These are phyloP conservation scores for Perodicticus potto DNA, from an alignment of 2,797 vertebrate species.

Conservation along the genomic window DNA sequence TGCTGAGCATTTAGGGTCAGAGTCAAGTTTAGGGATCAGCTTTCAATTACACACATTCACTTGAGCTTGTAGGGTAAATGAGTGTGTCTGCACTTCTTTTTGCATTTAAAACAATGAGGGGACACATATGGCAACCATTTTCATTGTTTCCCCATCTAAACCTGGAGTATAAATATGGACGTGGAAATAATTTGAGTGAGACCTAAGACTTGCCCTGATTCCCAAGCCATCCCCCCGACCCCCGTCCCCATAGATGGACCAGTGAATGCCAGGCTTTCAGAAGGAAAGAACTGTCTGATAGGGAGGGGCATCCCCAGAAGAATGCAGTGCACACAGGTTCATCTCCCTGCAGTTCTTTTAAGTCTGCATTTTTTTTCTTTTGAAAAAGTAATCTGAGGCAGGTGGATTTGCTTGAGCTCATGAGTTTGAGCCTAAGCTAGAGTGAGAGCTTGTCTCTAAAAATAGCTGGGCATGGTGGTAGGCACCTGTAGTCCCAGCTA, in stretches of 20 bases:
- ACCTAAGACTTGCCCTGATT: background rate
- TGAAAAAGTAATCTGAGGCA: background rate
- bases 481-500: too few species aligned
- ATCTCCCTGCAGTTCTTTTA: background rate
- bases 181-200: constrained; percentile 50
- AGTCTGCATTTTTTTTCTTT: constrained; percentile 19
- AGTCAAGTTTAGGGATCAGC: constrained; percentile 39
- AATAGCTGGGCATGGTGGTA: too few species aligned
- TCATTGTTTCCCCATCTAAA: constrained; percentile 28
- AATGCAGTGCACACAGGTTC: background rate
- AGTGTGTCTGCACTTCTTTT: background rate
- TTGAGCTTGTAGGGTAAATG: too few species aligned
- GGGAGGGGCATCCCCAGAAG: background rate
- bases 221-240: background rate
- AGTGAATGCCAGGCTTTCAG: background rate
- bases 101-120: constrained; percentile 33
- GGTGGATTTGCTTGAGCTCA: background rate
- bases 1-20: constrained; percentile 28
- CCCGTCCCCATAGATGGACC: background rate
- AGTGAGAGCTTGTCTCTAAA: too few species aligned
- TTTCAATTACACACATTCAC: constrained; percentile 2
- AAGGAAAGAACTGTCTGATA: too few species aligned
- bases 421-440: too few species aligned
- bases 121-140: constrained; percentile 64
- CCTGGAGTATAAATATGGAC: background rate